These are phyloP conservation scores for Volucella zonaria DNA, from an alignment of 2,888 invertebrate genomes.

Conservation along the genomic window DNA sequence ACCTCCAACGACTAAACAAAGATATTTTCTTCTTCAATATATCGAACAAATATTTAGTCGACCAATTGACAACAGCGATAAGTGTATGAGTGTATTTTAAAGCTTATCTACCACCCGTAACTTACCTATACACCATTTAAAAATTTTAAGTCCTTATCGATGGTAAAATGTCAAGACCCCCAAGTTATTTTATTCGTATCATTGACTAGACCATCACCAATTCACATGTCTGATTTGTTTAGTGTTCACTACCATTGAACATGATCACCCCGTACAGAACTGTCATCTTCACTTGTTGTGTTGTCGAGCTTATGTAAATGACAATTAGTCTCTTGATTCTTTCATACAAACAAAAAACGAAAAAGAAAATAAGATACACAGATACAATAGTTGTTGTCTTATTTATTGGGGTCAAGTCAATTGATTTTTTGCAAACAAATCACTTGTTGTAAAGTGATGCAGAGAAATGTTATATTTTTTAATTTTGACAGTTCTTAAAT, in stretches of 20 bases:
- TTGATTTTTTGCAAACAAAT: conserved; percentile 66
- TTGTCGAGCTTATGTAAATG: conserved; percentile 61
- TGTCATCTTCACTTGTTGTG: conserved; percentile 16
- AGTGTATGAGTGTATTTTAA: conserved; percentile 24
- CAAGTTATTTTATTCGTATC: conserved; percentile 33
- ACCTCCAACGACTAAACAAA: conserved; percentile 26
- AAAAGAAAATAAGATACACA: no score
- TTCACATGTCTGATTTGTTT: conserved; percentile 42
- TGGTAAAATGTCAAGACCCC: conserved; percentile 42
- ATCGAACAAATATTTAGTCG: conserved; percentile 35
- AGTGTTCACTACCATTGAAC: conserved; percentile 30
- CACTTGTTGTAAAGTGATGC: conserved; percentile 61
- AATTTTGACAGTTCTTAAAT: conserved; percentile 56
- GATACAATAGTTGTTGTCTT: conserved; percentile 49
- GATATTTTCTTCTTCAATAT: conserved; percentile 28
- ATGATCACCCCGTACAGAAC: conserved; percentile 19
- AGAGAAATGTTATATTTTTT: conserved; percentile 46
- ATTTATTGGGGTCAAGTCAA: conserved; percentile 41
- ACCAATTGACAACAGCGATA: conserved; percentile 52
- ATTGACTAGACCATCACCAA: conserved; percentile 45
- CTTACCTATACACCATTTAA: conserved; percentile 3
- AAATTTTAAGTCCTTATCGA: conserved; percentile 15
- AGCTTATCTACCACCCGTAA: conserved; percentile 39
- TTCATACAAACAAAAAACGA: neutral
- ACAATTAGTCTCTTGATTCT: conserved; percentile 47